Percentiles rank a stretch among this genome's conserved stretches.
Conservation (phyloP, 1,140 invertebrate species). For the Calliphora vicina region DNA sequence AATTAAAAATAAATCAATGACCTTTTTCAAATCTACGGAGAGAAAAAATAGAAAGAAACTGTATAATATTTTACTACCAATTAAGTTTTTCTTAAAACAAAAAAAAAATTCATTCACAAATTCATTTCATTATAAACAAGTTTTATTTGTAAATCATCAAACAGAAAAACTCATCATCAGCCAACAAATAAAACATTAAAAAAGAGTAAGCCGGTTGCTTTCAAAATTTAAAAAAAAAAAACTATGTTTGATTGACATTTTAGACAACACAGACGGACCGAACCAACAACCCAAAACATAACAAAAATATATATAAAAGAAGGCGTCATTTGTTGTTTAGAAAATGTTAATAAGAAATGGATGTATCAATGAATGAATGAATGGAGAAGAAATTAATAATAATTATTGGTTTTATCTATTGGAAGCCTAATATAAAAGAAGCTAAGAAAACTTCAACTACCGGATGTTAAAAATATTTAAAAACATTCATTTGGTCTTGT, state of each 20-base stretch:
- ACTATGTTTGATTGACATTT: not conserved
- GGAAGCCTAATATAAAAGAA: no score
- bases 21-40: not conserved
- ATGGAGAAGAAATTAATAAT: not conserved
- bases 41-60: no score
- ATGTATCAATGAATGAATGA: not conserved
- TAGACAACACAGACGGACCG: no score
- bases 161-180: no score
- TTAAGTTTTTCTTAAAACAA: no score
- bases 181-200: no score
- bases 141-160: no score
- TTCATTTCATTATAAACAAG: not conserved
- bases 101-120: slow-evolving; percentile 3
- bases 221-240: no score
- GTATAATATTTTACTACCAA: no score
- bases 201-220: no score
- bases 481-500: no score
- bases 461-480: slow-evolving; percentile 5
- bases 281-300: not conserved
- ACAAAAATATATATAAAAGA: not conserved
- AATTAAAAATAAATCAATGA: not conserved
- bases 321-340: not conserved
- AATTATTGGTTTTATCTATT: not conserved
- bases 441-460: no score
- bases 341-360: not conserved